Percentiles rank a stretch among this genome's conserved stretches.
phyloP scores from a whole-genome alignment of 2,113 vertebrate species.

The Osmerus eperlanus region DNA sequence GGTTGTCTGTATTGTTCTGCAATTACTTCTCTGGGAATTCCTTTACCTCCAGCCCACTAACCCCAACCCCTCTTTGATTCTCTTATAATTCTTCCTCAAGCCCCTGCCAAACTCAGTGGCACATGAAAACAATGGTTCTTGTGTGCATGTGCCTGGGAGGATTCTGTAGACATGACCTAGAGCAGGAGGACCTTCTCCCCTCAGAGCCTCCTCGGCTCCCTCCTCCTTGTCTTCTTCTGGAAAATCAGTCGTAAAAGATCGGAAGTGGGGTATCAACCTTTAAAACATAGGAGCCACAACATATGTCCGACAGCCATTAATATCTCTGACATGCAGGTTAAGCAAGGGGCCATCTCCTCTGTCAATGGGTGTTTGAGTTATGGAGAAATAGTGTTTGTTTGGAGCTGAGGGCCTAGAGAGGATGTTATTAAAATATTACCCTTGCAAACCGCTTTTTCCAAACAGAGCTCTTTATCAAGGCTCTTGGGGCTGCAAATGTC shows the following conservation, averaged over 20 bases:
- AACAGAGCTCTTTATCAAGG: conserved; percentile 51
- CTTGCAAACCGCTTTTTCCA: conserved; percentile 50
- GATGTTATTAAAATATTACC: conserved; percentile 55
- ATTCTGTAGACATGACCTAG: conserved; percentile 39
- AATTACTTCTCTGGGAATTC: conserved; percentile 68
- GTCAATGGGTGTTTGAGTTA: conserved; percentile 46
- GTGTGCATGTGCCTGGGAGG: conserved; percentile 34
- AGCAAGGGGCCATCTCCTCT: conserved; percentile 40
- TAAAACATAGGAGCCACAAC: conserved; percentile 32
- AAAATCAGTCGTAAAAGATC: conserved; percentile 50
- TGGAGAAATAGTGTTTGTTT: conserved; percentile 35
- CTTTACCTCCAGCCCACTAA: conserved; percentile 28
- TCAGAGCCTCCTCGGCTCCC: conserved; percentile 42
- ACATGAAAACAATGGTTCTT: conserved; percentile 65
- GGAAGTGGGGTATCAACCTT: conserved; percentile 48
- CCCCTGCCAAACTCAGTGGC: conserved; percentile 57
- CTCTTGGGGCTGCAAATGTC: conserved; percentile 34
- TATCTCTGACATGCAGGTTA: conserved; percentile 64
- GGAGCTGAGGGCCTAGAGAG: conserved; percentile 22
- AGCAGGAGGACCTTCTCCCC: conserved; percentile 29
- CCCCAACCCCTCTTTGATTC: not conserved
- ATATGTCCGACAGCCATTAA: conserved; percentile 58
- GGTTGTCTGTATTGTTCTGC: conserved; percentile 59
- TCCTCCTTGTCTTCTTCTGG: conserved; percentile 37
- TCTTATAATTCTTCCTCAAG: conserved; percentile 10